phyloP scores from a whole-genome alignment of 2,797 vertebrate genomes.

The Macrochelys suwanniensis region DNA sequence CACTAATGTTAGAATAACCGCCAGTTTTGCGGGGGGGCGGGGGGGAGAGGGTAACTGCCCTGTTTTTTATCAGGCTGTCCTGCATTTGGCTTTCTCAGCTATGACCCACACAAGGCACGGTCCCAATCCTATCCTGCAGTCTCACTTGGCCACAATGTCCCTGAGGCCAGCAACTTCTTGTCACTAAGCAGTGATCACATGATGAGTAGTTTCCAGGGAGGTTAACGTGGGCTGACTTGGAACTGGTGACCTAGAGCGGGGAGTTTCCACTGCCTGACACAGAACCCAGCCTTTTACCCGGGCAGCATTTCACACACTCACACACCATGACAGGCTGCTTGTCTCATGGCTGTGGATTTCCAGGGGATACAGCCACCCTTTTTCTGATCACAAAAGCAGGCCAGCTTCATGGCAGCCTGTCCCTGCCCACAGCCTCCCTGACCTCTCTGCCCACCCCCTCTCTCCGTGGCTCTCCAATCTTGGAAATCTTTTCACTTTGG shows the following conservation, averaged over 20 bases:
- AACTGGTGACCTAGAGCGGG: not conserved
- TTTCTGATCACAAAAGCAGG: not conserved
- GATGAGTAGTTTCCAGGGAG: not conserved
- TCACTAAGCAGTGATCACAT: not conserved
- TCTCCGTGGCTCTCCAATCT: not conserved
- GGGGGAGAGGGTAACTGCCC: no score
- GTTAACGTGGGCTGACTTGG: not conserved
- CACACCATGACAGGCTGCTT: not conserved
- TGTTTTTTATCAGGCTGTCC: no score
- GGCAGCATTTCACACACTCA: not conserved
- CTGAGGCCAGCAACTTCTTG: not conserved
- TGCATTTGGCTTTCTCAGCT: no score
- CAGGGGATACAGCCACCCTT: not conserved
- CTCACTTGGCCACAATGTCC: not conserved
- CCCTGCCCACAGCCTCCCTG: not conserved
- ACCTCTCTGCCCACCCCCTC: not conserved
- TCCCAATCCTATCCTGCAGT: not conserved
- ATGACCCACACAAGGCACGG: no score
- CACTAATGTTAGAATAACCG: no score
- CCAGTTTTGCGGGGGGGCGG: no score
- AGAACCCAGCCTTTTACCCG: not conserved
- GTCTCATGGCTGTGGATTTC: not conserved
- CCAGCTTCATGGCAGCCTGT: not conserved
- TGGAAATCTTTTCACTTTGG: not conserved
- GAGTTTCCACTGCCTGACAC: not conserved